Evolutionary conservation across 2,888 invertebrate genomes (phyloP).

Genomic region (Nomada ruficornis): DNA sequence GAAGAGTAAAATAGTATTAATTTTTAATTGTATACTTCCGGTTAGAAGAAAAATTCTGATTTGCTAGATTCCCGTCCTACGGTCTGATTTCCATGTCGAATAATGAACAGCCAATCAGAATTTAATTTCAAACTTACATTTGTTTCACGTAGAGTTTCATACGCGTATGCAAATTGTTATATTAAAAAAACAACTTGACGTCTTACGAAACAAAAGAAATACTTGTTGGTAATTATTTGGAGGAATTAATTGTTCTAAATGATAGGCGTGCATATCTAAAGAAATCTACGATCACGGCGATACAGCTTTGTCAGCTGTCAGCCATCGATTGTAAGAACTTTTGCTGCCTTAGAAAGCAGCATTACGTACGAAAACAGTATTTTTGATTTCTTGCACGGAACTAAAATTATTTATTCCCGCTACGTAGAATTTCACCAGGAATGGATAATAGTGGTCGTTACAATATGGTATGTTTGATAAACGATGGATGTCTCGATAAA

Average conservation of each 20-base stretch:
- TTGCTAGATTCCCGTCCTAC: conserved; percentile 59
- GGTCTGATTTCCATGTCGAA: conserved; percentile 25
- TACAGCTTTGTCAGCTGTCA: conserved; percentile 78
- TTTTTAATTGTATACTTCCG: conserved; percentile 39
- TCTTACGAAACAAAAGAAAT: background rate
- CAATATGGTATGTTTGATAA: conserved; percentile 73
- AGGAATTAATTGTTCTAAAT: background rate
- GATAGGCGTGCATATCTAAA: conserved; percentile 65
- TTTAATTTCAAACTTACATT: background rate
- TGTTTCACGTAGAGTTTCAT: background rate
- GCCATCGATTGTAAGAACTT: conserved; percentile 78
- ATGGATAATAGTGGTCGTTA: conserved; percentile 72
- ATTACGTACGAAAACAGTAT: conserved; percentile 55
- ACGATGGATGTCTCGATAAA: conserved; percentile 27
- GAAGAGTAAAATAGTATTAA: background rate
- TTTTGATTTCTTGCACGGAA: conserved; percentile 36
- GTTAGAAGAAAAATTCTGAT: conserved; percentile 41
- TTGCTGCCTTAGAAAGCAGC: conserved; percentile 65
- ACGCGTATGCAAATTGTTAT: background rate
- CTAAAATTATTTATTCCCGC: conserved; percentile 37
- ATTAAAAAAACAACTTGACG: background rate
- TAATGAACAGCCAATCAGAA: conserved; percentile 40
- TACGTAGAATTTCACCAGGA: conserved; percentile 45
- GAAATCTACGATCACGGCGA: conserved; percentile 61
- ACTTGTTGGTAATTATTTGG: background rate